These are phyloP conservation scores for Drosophila anomalata DNA, from an alignment of 2,888 invertebrate species.

Conservation along the genomic window DNA sequence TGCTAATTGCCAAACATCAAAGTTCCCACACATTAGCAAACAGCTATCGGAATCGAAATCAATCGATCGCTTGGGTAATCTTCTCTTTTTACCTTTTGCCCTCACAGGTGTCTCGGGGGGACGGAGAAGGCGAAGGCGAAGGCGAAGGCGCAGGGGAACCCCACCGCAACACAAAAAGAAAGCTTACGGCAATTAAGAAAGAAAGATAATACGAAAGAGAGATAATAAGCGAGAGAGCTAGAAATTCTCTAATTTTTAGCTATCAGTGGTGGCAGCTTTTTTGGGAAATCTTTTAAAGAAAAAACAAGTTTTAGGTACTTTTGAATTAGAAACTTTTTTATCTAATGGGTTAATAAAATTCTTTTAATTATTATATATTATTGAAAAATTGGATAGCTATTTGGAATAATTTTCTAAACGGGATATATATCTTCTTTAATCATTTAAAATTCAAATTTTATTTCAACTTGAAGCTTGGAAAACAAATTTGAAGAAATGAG, in stretches of 20 bases:
- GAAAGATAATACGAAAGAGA: neutral
- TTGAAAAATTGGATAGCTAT: no score
- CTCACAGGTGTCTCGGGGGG: no score
- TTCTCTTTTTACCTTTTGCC: neutral
- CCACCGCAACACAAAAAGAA: neutral
- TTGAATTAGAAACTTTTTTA: no score
- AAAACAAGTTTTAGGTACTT: no score
- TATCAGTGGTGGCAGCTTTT: neutral
- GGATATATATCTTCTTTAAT: no score
- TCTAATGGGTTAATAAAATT: no score
- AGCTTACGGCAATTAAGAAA: neutral
- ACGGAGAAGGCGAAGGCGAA: neutral
- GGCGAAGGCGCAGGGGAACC: neutral
- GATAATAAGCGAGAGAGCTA: neutral
- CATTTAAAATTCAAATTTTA: no score
- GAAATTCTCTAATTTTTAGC: neutral
- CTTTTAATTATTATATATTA: no score
- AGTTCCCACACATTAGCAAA: conserved; percentile 1
- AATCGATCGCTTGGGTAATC: conserved; percentile 7
- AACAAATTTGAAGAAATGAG: no score
- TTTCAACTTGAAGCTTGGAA: no score
- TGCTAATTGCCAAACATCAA: conserved; percentile 20
- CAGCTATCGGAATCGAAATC: conserved; percentile 7
- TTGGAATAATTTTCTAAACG: no score
- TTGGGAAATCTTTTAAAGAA: neutral